A percentile compares a stretch with the other conserved stretches of the same genome.
Conservation (phyloP, 2,888 invertebrate species). For the Cartodere bifasciata region DNA sequence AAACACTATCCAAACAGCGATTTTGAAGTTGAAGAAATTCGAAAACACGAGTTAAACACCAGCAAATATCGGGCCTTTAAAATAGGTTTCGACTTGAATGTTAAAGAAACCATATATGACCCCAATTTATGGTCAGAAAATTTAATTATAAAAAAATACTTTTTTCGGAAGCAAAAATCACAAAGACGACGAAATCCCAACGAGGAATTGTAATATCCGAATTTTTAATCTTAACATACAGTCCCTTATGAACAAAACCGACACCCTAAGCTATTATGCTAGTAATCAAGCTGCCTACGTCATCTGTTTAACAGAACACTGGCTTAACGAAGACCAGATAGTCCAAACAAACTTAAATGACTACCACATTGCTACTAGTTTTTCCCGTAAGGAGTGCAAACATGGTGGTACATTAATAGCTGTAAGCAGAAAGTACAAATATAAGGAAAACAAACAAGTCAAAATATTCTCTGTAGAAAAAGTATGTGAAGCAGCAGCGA, state of each 20-base stretch:
- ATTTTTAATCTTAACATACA: conserved; percentile 2
- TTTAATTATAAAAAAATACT: background rate
- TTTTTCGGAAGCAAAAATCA: conserved; percentile 1
- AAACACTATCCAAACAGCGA: background rate
- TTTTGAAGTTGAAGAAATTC: conserved; percentile 1
- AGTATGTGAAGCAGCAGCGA: conserved; percentile 3
- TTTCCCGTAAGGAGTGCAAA: background rate
- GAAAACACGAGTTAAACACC: conserved; percentile 1
- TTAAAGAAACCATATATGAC: background rate
- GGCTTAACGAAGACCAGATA: background rate
- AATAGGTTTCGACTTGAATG: background rate
- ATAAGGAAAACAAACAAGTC: background rate
- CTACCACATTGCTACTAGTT: conserved; percentile 1
- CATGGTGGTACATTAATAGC: conserved; percentile 1
- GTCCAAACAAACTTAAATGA: background rate
- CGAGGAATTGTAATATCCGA: background rate
- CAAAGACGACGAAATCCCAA: background rate
- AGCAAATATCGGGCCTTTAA: conserved; percentile 2
- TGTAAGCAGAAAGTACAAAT: background rate
- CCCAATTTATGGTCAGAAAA: conserved; percentile 3
- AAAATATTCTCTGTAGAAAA: conserved; percentile 3
- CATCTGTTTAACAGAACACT: conserved; percentile 5
- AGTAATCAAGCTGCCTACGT: background rate
- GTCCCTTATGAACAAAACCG: conserved; percentile 1
- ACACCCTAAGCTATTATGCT: background rate